A percentile compares a stretch with the other conserved stretches of the same genome.
phyloP scores from a whole-genome alignment of 2,797 vertebrate species.

The Pseudomugil gertrudae region DNA sequence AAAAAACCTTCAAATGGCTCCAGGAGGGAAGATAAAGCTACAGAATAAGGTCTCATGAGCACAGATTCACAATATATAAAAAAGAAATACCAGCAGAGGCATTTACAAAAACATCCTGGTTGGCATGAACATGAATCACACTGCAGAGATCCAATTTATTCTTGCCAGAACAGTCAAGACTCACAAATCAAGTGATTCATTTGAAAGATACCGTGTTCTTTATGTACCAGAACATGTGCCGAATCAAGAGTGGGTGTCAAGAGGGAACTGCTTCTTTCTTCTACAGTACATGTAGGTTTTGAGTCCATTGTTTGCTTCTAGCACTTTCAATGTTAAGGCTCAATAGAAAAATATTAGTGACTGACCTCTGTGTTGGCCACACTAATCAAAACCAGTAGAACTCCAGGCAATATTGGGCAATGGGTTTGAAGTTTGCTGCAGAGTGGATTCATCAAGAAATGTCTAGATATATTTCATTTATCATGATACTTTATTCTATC shows the following conservation, averaged over 20 bases:
- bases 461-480: constrained; percentile 76
- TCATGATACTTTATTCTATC: constrained; percentile 69
- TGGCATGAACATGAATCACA: constrained; percentile 18
- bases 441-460: constrained; percentile 77
- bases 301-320: constrained; percentile 33
- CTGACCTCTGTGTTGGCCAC: constrained; percentile 70
- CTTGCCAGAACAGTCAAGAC: constrained; percentile 8
- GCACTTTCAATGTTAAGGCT: constrained; percentile 19
- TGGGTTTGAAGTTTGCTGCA: constrained; percentile 47
- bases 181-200: not conserved
- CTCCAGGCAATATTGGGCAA: constrained; percentile 57
- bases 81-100: constrained; percentile 17
- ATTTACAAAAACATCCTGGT: constrained; percentile 2
- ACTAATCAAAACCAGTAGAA: constrained; percentile 48
- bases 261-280: constrained; percentile 42
- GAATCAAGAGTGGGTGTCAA: constrained; percentile 17
- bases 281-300: constrained; percentile 23
- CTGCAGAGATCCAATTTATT: constrained; percentile 10
- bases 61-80: constrained; percentile 32
- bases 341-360: constrained; percentile 40
- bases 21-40: constrained; percentile 39
- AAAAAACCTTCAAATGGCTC: constrained; percentile 33
- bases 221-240: constrained; percentile 27
- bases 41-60: constrained; percentile 36
- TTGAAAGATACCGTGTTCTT: constrained; percentile 6